Evolutionary conservation across 2,113 vertebrate species (phyloP), one percentile per base, ranked within the genome.

Genomic region (Tupaia chinensis): DNA sequence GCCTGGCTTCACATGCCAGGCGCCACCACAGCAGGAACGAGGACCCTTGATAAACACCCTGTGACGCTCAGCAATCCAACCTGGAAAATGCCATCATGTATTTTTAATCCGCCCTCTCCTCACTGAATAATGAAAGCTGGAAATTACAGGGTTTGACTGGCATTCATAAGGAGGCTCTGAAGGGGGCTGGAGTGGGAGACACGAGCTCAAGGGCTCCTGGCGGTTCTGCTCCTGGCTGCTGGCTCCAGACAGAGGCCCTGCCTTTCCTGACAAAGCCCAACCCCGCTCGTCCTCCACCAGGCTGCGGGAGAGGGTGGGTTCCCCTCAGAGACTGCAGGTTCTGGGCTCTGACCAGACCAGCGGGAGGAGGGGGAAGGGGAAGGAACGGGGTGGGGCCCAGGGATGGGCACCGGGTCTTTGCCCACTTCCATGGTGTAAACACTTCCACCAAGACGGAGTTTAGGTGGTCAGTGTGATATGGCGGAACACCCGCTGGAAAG

Each of bases 31-130:
- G 77, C 3, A 0, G 54, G n/a, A 32, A 29, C 96, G 97, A 78
- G 77, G 95, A 87, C 96, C 96, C 63, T 84, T 82, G 97, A 98
- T 94, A 97, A 98, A 94, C 76, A 89, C 0, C 16, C 93, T 10
- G 68, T 7, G 61, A 83, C 17, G 61, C 96, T 93, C 98, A 94
- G 97, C 95, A 89, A 97, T 96, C 97, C 82, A 32, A 97, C 98
- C 97, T 97, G 94, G 98, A 98, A 98, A 98, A 98, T 98, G 98
- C 98, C 97, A 96, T 97, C 98, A 98, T 98, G 97, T 98, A 98
- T 98, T 98, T 98, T 98, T 98, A 98, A 99, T 98, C 97, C 86
- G 81, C 97, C 87, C 56, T 98, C 97, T 98, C 96, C 94, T 98
- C 97, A 82, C 97, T 63, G 97, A 98, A 98, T 98, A 98, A 98